Conservation (phyloP, 2,113 vertebrate species). For the Azemiops feae region DNA sequence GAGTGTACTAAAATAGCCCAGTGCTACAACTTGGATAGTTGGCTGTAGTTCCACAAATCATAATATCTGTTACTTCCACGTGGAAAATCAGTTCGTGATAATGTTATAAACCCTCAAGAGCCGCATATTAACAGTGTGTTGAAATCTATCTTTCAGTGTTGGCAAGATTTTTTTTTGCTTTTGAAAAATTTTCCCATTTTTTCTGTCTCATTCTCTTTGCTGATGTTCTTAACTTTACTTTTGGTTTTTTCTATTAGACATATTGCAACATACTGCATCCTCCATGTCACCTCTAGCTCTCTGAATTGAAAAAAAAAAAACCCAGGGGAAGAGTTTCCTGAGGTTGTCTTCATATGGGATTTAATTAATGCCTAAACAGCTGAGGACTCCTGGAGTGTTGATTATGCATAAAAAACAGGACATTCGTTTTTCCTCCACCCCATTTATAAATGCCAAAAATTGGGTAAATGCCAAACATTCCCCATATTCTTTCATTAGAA, state of each 20-base stretch:
- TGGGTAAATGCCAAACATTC: background rate
- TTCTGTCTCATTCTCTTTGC: background rate
- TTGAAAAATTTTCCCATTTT: background rate
- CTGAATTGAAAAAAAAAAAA: background rate
- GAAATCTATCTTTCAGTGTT: background rate
- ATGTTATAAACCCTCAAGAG: background rate
- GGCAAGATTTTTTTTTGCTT: background rate
- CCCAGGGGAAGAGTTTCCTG: background rate
- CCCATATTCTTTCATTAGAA: background rate
- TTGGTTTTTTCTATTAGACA: background rate
- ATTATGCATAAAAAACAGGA: background rate
- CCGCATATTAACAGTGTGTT: background rate
- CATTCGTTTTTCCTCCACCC: background rate
- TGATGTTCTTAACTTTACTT: background rate
- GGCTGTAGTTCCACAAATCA: background rate
- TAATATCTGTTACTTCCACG: background rate
- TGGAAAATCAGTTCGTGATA: background rate
- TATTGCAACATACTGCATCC: background rate
- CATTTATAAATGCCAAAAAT: background rate
- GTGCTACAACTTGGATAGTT: background rate
- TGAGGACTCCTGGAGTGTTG: background rate
- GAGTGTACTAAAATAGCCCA: background rate
- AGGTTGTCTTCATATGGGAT: background rate
- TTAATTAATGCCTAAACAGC: background rate
- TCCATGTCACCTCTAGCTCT: background rate